phyloP scores from a whole-genome alignment of 2,113 vertebrate species.

The Pseudorhombus dupliciocellatus region DNA sequence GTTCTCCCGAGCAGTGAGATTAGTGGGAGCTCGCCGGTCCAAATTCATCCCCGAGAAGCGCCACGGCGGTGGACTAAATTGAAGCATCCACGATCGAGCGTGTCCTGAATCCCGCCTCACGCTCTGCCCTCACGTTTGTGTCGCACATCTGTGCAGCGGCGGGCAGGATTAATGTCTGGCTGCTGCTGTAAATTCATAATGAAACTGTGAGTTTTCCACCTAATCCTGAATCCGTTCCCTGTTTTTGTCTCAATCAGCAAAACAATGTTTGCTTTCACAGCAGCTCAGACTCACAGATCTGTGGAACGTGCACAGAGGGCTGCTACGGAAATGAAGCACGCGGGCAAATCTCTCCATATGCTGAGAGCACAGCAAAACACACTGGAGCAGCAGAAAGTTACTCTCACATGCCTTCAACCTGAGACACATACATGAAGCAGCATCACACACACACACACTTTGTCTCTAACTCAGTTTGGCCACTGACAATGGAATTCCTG shows the following conservation, averaged over 20 bases:
- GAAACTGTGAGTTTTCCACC: background rate
- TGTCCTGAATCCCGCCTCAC: slow-evolving; percentile 4
- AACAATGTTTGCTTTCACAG: background rate
- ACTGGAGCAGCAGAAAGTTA: slow-evolving; percentile 36
- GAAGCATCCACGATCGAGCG: slow-evolving; percentile 21
- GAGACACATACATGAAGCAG: slow-evolving; percentile 9
- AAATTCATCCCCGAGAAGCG: slow-evolving; percentile 31
- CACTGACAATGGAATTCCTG: slow-evolving; percentile 71
- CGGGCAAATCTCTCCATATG: slow-evolving; percentile 30
- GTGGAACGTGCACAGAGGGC: background rate
- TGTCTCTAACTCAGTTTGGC: slow-evolving; percentile 52
- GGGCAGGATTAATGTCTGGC: background rate
- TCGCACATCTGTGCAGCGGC: background rate
- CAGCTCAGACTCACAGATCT: background rate
- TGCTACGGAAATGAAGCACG: background rate
- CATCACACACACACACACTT: slow-evolving; percentile 18
- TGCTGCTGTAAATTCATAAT: background rate
- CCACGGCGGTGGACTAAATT: slow-evolving; percentile 12
- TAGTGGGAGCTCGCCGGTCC: slow-evolving; percentile 23
- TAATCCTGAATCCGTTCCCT: too few species aligned
- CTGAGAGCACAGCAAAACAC: slow-evolving; percentile 18
- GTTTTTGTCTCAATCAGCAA: slow-evolving; percentile 16
- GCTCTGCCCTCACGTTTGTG: background rate
- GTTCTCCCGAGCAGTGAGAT: slow-evolving; percentile 43
- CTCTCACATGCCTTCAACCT: slow-evolving; percentile 29